Conservation (phyloP, 2,888 invertebrate genomes). For the Ophion obscuratus region DNA sequence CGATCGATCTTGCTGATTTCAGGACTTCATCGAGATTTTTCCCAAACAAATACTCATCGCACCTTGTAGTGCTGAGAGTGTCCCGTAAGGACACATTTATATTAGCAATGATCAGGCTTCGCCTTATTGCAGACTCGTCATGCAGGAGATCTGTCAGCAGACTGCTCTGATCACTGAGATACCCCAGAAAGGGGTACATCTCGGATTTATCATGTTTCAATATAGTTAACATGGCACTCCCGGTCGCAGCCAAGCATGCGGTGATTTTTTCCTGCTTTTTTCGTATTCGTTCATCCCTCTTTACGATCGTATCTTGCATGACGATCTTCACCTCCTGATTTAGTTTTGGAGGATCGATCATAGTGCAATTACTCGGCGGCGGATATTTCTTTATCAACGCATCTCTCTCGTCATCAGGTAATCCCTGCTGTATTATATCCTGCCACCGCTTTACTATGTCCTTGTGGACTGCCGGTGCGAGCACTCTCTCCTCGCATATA, state of each 20-base stretch:
- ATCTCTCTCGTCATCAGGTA: constrained; percentile 24
- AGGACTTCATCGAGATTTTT: constrained; percentile 29
- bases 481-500: too few species aligned
- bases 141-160: too few species aligned
- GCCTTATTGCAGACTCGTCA: too few species aligned
- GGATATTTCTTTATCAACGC: constrained; percentile 36
- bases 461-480: too few species aligned
- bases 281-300: constrained; percentile 32
- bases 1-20: constrained; percentile 20
- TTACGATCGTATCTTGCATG: background rate
- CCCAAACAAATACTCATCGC: background rate
- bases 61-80: too few species aligned
- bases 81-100: too few species aligned
- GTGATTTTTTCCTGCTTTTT: constrained; percentile 35
- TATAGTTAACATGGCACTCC: constrained; percentile 2
- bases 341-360: constrained; percentile 42
- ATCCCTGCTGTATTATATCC: constrained; percentile 19
- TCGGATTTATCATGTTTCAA: background rate
- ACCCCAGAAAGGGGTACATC: too few species aligned
- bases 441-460: background rate
- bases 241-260: constrained; percentile 19
- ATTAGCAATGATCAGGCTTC: too few species aligned
- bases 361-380: constrained; percentile 16
- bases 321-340: constrained; percentile 26
- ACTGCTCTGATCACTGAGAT: too few species aligned